phyloP scores from a whole-genome alignment of 1,140 invertebrate species.

The Euschistus heros region DNA sequence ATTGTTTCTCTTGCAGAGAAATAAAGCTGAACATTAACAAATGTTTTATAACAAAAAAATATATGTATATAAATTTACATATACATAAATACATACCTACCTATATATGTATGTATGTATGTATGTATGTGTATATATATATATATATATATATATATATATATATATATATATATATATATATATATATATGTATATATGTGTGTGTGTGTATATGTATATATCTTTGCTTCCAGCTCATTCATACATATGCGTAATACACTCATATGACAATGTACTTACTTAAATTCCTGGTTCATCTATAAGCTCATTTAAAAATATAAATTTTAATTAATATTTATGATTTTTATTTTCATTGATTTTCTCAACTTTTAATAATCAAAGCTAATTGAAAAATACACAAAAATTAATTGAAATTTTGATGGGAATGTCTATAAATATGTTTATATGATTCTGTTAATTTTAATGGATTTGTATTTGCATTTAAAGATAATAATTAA shows the following conservation, averaged over 20 bases:
- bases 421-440: too few relatives aligned
- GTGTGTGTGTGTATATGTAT: neutral
- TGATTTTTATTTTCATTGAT: neutral
- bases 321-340: neutral
- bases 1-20: neutral
- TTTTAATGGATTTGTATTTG: too few relatives aligned
- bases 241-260: neutral
- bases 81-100: neutral
- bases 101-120: neutral
- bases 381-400: too few relatives aligned
- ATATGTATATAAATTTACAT: neutral
- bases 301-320: neutral
- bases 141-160: slow-evolving; percentile 1
- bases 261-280: neutral
- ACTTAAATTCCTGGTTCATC: neutral
- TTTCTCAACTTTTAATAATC: too few relatives aligned
- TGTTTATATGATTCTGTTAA: too few relatives aligned
- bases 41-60: neutral
- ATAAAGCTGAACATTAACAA: neutral
- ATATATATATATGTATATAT: neutral
- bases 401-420: too few relatives aligned
- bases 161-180: slow-evolving; percentile 1
- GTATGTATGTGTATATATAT: neutral
- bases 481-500: too few relatives aligned
- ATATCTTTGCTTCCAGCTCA: neutral